These are phyloP conservation scores for Drosophila affinis DNA, from an alignment of 2,888 invertebrate species.

Conservation along the genomic window DNA sequence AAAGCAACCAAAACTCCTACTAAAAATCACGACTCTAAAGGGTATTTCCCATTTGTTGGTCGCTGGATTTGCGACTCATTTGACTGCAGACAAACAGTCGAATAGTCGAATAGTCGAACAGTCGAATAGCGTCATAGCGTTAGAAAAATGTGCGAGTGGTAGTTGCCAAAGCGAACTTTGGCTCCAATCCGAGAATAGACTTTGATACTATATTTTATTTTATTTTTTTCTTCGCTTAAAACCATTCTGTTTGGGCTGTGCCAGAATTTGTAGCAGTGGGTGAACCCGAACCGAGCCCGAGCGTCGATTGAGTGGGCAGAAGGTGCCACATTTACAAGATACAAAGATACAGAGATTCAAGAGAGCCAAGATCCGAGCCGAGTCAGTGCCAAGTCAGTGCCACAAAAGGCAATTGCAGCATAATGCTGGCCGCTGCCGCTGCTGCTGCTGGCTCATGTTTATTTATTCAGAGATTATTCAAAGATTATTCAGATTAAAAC, in stretches of 20 bases:
- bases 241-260: slow-evolving; percentile 28
- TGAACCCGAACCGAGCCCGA: slow-evolving; percentile 21
- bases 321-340: not conserved
- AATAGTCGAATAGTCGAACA: slow-evolving; percentile 45
- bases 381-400: not conserved
- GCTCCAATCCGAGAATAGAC: slow-evolving; percentile 11
- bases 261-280: slow-evolving; percentile 34
- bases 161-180: slow-evolving; percentile 31
- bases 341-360: not conserved
- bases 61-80: slow-evolving; percentile 11
- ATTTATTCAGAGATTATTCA: slow-evolving; percentile 35
- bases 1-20: not conserved
- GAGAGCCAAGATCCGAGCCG: not conserved
- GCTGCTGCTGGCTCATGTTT: slow-evolving; percentile 39
- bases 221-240: slow-evolving; percentile 6
- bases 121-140: slow-evolving; percentile 62
- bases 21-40: not conserved
- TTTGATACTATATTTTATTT: slow-evolving; percentile 2
- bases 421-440: slow-evolving; percentile 20
- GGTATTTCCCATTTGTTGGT: slow-evolving; percentile 7
- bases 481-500: slow-evolving; percentile 23
- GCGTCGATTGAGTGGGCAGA: slow-evolving; percentile 28
- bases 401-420: slow-evolving; percentile 49
- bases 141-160: slow-evolving; percentile 43
- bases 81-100: slow-evolving; percentile 65